Percentiles rank a stretch among this genome's conserved stretches.
These are phyloP conservation scores for Schizopygopsis pylzovi DNA, from an alignment of 2,797 vertebrate genomes.

Conservation along the genomic window DNA sequence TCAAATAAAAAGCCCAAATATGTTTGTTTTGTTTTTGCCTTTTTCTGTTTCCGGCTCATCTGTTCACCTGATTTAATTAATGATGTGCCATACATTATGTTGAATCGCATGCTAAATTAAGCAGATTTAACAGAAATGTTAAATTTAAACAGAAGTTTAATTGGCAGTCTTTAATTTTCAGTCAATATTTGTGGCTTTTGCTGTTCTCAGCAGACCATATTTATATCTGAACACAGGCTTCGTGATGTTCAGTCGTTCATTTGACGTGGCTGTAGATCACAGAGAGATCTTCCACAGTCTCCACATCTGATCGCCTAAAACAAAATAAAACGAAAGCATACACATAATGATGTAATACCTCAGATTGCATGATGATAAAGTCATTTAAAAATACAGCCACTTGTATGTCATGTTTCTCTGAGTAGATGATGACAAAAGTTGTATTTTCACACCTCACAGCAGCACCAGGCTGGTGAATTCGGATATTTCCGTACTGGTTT, in stretches of 20 bases:
- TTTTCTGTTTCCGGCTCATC: background rate
- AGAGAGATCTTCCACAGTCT: background rate
- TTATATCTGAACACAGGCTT: background rate
- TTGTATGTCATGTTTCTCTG: rapidly evolving
- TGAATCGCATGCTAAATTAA: background rate
- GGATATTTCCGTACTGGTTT: background rate
- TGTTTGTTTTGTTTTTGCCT: too few species aligned
- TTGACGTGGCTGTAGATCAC: conserved; percentile 4
- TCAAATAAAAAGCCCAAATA: too few species aligned
- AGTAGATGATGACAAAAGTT: background rate
- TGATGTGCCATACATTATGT: background rate
- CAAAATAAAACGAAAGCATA: background rate
- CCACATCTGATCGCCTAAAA: background rate
- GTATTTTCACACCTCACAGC: background rate
- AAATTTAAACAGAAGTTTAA: too few species aligned
- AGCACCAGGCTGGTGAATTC: background rate
- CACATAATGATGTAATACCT: background rate
- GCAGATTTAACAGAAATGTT: too few species aligned
- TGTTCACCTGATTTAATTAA: too few species aligned
- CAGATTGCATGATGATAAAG: background rate
- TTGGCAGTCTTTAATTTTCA: background rate
- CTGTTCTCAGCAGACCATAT: background rate
- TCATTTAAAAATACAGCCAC: background rate
- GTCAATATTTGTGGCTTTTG: background rate
- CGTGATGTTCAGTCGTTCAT: background rate